Percentiles rank a stretch among this genome's conserved stretches.
Conservation (phyloP, 2,797 vertebrate genomes). For the Dermochelys coriacea region DNA sequence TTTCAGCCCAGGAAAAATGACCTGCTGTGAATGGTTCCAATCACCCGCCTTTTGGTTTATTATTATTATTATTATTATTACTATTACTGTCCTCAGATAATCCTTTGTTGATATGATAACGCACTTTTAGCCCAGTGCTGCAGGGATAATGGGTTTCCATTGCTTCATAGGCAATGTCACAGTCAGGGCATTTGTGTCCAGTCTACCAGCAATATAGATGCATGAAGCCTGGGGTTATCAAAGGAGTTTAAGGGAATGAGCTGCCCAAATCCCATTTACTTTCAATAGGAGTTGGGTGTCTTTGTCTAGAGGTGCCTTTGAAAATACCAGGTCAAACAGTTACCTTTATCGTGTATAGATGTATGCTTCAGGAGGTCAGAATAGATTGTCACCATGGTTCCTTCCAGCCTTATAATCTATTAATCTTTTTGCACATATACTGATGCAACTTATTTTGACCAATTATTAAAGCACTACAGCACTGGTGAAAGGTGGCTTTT, state of each 20-base stretch:
- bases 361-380: neutral
- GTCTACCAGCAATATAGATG: neutral
- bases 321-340: neutral
- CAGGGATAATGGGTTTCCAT: slow-evolving; percentile 33
- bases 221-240: neutral
- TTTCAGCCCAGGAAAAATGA: slow-evolving; percentile 39
- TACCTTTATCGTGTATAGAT: neutral
- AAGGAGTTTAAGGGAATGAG: neutral
- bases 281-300: neutral
- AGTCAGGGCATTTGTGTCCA: neutral
- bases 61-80: slow-evolving; percentile 60
- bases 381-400: neutral
- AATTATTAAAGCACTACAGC: neutral
- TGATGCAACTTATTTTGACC: neutral
- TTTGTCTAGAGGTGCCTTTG: neutral
- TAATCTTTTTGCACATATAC: neutral
- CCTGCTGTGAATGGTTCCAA: slow-evolving; percentile 53
- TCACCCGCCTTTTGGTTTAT: slow-evolving; percentile 49
- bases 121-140: slow-evolving; percentile 6
- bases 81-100: slow-evolving; percentile 22
- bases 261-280: neutral
- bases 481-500: neutral
- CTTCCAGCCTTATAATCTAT: neutral
- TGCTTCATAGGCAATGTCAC: slow-evolving; percentile 57
- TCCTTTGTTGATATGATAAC: slow-evolving; percentile 61